Evolutionary conservation across 2,888 invertebrate genomes (phyloP), one percentile per base, ranked within the genome.

Genomic region (Vandiemenella viatica): DNA sequence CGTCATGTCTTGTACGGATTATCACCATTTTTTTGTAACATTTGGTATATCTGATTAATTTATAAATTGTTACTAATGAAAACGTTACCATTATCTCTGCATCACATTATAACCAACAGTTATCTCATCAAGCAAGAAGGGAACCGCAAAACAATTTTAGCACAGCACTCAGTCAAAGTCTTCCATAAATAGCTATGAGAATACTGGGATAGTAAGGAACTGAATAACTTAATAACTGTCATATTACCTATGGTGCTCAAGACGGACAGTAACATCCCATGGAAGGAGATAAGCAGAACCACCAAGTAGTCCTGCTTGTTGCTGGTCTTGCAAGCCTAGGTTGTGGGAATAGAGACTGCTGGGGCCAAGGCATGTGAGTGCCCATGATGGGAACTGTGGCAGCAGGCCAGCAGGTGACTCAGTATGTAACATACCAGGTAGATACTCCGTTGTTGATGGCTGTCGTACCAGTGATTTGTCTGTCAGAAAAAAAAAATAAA

Each of bases 281-380:
- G 97, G 95, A 56, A 95, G 68, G 47, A 97, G 72, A 62, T 84
- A 93, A 62, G 92, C 91, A 43, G 91, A 86, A 48, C 89, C 87
- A 43, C 83, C 78, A 49, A 92, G 71, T 66, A 96, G 87, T 4
- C 95, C 95, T 1, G 90, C 87, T 66, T 92, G 89, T 59, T 80
- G 74, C 51, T 77, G 75, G 63, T 95, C 92, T 45, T 84, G 80
- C 48, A 93, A 69, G 1, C 91, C 91, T 50, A 82, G 72, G 63
- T 80, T 82, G 64, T 93, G 92, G 43, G 87, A 88, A 68, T 97
- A 97, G 21, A 90, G 71, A 49, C 85, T 87, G 38, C 90, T 88
- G 0, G 89, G 80, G 0, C 96, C 97, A 6, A 95, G 73, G 62
- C 90, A 91, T 26, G 88, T 76, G 46, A 97, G 70, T 7, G 88